Evolutionary conservation across 2,888 invertebrate species (phyloP), one percentile per base, ranked within the genome.

Genomic region (Lasioglossum figueresi): DNA sequence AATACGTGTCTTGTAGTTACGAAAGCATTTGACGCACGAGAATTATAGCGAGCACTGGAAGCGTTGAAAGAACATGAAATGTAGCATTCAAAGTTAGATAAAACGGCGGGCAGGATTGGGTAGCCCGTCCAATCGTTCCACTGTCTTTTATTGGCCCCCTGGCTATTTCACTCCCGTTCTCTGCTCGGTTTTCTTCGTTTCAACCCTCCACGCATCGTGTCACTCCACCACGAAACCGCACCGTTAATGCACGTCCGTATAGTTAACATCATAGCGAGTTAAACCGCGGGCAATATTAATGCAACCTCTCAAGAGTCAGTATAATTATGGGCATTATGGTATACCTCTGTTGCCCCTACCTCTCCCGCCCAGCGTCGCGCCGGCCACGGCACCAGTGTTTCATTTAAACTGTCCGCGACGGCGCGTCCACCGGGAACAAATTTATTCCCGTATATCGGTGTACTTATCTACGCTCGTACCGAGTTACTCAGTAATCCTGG

Each of bases 271-370:
- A 71, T 63, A 68, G 79, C 80, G 77, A 90, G 88, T 92, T 89
- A 84, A 76, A 84, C 86, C 79, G 83, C 81, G 80, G 83, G 85
- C 85, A 84, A 91, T 90, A 92, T 90, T 91, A 89, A 91, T 89
- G 86, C 88, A 87, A 80, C 86, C 89, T 85, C 84, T 85, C 82
- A 76, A 68, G 82, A 87, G 85, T 88, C 85, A 74, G 84, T 77
- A 83, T 89, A 91, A 89, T 91, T 90, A 90, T 88, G 86, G 79
- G 73, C 88, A 89, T 90, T 90, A 90, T 84, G 85, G 84, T 81
- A 82, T 43, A 72, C 84, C 68, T 75, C 66, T 78, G 34, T 59
- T 81, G 76, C 73, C 66, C 73, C 71, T 68, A 52, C 56, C 71
- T 76, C 81, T 48, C 68, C 52, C 14, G 52, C 52, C 52, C 45